Conservation (phyloP, 2,797 vertebrate species). For the Aulostomus chinensis region DNA sequence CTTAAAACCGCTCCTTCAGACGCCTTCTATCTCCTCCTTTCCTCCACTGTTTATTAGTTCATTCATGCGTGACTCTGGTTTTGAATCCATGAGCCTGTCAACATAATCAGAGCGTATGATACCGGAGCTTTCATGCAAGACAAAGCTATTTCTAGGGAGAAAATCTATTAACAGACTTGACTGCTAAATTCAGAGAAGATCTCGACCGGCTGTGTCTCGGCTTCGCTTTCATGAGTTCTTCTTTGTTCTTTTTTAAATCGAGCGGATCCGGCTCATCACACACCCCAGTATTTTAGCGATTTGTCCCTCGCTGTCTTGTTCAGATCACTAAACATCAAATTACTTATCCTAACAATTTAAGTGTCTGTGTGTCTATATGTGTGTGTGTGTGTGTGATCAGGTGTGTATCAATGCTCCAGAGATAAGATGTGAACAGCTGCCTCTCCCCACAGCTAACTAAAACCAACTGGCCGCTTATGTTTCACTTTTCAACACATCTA, state of each 20-base stretch:
- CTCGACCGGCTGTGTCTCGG: slow-evolving; percentile 19
- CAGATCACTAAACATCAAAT: no score
- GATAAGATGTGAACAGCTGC: slow-evolving; percentile 49
- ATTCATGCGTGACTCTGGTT: slow-evolving; percentile 34
- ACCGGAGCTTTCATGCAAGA: slow-evolving; percentile 38
- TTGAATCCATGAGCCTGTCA: slow-evolving; percentile 41
- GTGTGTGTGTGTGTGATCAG: no score
- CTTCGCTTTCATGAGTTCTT: no score
- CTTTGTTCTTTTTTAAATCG: slow-evolving; percentile 34
- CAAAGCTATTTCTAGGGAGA: slow-evolving; percentile 50
- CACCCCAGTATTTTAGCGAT: slow-evolving; percentile 5
- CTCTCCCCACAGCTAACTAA: slow-evolving; percentile 10
- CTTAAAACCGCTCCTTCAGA: neutral
- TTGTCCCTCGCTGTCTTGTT: no score
- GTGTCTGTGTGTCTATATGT: no score
- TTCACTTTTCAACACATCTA: slow-evolving; percentile 23
- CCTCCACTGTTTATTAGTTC: slow-evolving; percentile 9
- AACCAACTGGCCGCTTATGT: slow-evolving; percentile 24
- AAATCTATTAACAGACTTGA: slow-evolving; percentile 39
- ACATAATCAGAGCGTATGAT: slow-evolving; percentile 39
- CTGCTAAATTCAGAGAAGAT: slow-evolving; percentile 19
- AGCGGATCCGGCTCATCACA: slow-evolving; percentile 18
- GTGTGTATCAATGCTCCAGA: slow-evolving; percentile 38
- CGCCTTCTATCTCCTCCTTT: slow-evolving; percentile 7
- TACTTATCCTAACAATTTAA: no score